Base-by-base conservation (phyloP, 2,113 vertebrate species). In the Thermophis baileyi region DNA sequence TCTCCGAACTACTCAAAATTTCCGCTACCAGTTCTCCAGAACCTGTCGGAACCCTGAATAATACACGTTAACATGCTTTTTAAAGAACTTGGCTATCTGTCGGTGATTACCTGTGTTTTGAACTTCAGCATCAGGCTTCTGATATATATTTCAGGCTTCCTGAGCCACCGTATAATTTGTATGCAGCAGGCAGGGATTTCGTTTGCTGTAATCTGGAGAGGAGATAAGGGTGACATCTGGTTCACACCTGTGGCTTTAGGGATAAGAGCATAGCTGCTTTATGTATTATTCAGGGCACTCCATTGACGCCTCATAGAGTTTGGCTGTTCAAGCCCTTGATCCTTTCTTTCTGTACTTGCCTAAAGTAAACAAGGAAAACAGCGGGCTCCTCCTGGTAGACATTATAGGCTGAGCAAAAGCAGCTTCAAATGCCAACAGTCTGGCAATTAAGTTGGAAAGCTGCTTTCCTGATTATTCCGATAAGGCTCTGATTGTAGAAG, bases 21-120 rank as follows among this genome's bases (percentile, higher is more conserved):
- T n/a, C n/a, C n/a, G n/a, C n/a, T n/a, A n/a, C n/a, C n/a, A n/a
- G n/a, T n/a, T n/a, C n/a, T n/a, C n/a, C n/a, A n/a, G n/a, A n/a
- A n/a, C n/a, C n/a, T n/a, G n/a, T n/a, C n/a, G n/a, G n/a, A n/a
- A n/a, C n/a, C n/a, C n/a, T n/a, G 47, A 40, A 44, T 11, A n/a
- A 44, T 11, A 85, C 27, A 1, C n/a, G 54, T 94, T n/a, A 89
- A 96, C 95, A 97, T 95, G 92, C 94, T 93, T 92, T 96, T 93
- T 89, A 95, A 96, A 97, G 96, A 97, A 97, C 96, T 91, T 85
- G 51, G 94, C 97, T 97, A 96, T 97, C 98, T 97, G 92, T 96
- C 96, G 96, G 96, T 60, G 95, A 97, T 97, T 97, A 96, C 97
- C 96, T 96, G 94, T 96, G 95, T 97, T 98, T 97, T 97, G 96